Evolutionary conservation across 2,888 invertebrate genomes (phyloP).

Genomic region (Leptinotarsa juncta): DNA sequence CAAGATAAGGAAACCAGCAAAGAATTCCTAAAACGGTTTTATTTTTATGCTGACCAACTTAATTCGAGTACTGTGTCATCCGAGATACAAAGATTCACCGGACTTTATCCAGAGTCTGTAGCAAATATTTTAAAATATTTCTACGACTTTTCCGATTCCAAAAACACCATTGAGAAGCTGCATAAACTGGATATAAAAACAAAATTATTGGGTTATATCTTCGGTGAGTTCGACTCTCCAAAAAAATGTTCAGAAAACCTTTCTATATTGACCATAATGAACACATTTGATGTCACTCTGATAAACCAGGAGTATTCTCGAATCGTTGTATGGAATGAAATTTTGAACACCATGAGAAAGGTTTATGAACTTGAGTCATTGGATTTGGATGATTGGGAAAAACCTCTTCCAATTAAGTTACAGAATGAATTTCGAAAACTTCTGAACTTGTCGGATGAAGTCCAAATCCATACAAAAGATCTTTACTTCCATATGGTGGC

Average conservation of each 20-base stretch:
- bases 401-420: slow-evolving; percentile 12
- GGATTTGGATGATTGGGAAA: slow-evolving; percentile 25
- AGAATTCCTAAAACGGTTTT: slow-evolving; percentile 26
- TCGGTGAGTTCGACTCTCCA: neutral
- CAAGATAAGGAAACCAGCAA: slow-evolving; percentile 16
- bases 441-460: neutral
- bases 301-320: slow-evolving; percentile 25
- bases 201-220: neutral
- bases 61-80: neutral
- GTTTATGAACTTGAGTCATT: slow-evolving; percentile 9
- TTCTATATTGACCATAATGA: too few relatives aligned
- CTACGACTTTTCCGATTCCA: slow-evolving; percentile 18
- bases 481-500: neutral
- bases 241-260: neutral
- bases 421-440: slow-evolving; percentile 16
- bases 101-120: neutral
- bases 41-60: slow-evolving; percentile 31
- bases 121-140: slow-evolving; percentile 22
- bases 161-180: slow-evolving; percentile 12
- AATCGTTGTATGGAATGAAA: slow-evolving; percentile 28
- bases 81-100: slow-evolving; percentile 18
- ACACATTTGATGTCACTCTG: slow-evolving; percentile 16
- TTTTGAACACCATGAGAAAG: slow-evolving; percentile 20
- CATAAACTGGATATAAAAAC: slow-evolving; percentile 18
- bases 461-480: slow-evolving; percentile 1